Conservation (phyloP, 1,140 invertebrate genomes). For the Bombus huntii region DNA sequence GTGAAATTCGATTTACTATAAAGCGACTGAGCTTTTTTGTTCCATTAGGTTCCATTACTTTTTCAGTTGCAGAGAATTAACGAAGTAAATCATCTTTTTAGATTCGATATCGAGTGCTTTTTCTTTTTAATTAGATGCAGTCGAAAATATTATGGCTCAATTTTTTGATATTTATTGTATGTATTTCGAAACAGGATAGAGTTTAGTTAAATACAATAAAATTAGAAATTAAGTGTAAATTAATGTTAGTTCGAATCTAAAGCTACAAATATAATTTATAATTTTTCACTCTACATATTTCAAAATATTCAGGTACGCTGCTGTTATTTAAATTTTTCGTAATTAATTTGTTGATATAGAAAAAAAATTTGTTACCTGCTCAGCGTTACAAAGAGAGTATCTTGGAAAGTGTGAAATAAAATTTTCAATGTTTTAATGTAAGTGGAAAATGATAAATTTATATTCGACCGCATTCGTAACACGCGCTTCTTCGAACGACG, state of each 20-base stretch:
- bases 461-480: neutral
- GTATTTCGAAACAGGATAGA: too few relatives aligned
- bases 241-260: neutral
- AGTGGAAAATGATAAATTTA: too few relatives aligned
- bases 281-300: neutral
- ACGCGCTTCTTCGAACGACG: constrained; percentile 33
- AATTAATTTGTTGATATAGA: neutral
- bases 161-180: neutral
- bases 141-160: neutral
- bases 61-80: neutral
- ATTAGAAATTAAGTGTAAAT: neutral
- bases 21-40: neutral
- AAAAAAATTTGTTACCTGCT: neutral
- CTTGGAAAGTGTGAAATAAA: neutral
- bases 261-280: neutral
- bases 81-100: neutral
- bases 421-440: neutral
- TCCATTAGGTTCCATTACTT: neutral
- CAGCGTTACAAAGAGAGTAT: neutral
- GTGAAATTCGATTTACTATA: neutral
- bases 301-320: neutral
- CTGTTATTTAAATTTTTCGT: neutral
- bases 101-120: neutral
- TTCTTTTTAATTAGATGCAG: neutral
- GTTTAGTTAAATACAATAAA: neutral